Base-by-base conservation (phyloP, 2,113 vertebrate genomes). In the Salvelinus sp. region DNA sequence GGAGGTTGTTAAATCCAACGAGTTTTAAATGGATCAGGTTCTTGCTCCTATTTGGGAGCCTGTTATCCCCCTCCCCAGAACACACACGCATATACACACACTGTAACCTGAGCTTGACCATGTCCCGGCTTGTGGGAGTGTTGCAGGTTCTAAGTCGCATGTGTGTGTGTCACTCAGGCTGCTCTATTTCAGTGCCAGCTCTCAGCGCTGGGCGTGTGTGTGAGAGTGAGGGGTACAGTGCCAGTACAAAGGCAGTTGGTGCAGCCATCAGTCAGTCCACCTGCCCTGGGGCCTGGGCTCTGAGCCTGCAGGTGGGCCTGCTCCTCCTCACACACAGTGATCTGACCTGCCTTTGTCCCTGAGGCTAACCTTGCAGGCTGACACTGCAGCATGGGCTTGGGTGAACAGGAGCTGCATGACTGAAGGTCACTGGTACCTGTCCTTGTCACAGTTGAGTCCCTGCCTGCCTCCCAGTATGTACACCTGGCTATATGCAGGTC, bases 111-210 rank as follows among this genome's bases (percentile, higher is more conserved):
- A 92, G 80, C 81, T 68, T 86, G 78, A 77, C 78, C 70, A 58
- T 38, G 64, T 82, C 73, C 60, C 28, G 73, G 47, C 70, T 78
- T 10, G 18, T 22, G 70, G 72, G 4, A 60, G 48, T 76, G 74
- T 25, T 25, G 25, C 25, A 25, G 25, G 25, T 25, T 25, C 20
- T 63, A 73, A 63, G 72, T 78, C 79, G 50, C 85, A 93, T 84
- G 75, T 88, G 87, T 85, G 82, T 76, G 86, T 74, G 86, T 93
- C 93, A 91, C 78, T 93, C 92, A 90, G 66, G 14, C 20, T 44
- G 54, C 74, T 84, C 78, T 79, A 78, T 75, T 85, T 86, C 75
- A 82, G 7, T 58, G 73, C 73, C 16, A 28, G 27, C 13, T 44
- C 38, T 44, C 25, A 66, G 57, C 54, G 5, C 5, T 74, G 78